Evolutionary conservation across 1,140 invertebrate genomes (phyloP), one percentile per base, ranked within the genome.

Genomic region (Hycleus phaleratus): DNA sequence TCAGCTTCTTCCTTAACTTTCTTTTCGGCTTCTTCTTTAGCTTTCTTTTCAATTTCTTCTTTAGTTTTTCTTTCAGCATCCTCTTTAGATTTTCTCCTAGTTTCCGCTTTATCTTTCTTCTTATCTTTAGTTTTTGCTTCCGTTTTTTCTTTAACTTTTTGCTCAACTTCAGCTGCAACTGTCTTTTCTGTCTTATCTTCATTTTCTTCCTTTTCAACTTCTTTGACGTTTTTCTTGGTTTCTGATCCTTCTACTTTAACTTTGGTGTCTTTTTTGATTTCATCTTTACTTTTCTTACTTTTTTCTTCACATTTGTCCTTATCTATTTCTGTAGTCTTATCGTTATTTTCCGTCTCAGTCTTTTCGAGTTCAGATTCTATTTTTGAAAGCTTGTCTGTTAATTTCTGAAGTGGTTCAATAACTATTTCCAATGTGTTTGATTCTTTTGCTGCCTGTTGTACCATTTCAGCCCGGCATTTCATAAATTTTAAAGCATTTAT

Each of bases 211-310:
- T 58, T 65, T 49, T 64, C 59, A 45, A 44, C 26, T 56, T 65
- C 47, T 49, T 61, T 64, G 0, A 68, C 67, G 43, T 70, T 56
- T 49, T 69, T 68, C 12, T 74, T 73, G 24, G 65, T 68, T 52
- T 61, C 55, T 25, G 64, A 18, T 50, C 70, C 52, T 4, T 52
- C 52, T 7, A 42, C 38, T 47, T 56, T 49, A 3, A 67, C 65
- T 62, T 72, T 74, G 38, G 69, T 66, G n/a, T 73, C 68, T 49
- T 70, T 71, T 48, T 75, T 69, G 12, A 67, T 71, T 58, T 74
- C 70, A n/a, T 67, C 66, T 57, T 74, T 74, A 18, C 64, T 67
- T 49, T 73, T 73, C 42, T 49, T 54, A 18, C 18, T 18, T 18
- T 18, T 18, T 18, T 18, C 18, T 47, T 70, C 67, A 24, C 32